A percentile compares a stretch with the other conserved stretches of the same genome.
Evolutionary conservation across 1,140 invertebrate genomes (phyloP).

Genomic region (Sinella curviseta): DNA sequence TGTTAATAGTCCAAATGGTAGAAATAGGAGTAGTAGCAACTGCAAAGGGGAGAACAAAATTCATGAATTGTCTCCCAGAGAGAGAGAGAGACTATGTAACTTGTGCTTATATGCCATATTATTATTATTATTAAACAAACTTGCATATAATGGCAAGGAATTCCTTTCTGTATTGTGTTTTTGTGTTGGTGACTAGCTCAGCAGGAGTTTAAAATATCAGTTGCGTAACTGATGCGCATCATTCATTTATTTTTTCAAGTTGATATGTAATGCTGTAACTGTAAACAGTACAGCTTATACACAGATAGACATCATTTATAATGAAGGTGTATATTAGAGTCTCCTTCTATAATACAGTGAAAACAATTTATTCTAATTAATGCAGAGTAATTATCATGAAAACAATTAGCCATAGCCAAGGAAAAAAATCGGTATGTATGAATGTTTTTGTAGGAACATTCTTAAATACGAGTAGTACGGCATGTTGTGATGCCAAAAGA

Average conservation of each 20-base stretch:
- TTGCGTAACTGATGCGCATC: conserved; percentile 15
- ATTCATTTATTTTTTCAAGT: conserved; percentile 1
- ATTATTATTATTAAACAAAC: too few species aligned
- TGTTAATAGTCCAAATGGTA: neutral
- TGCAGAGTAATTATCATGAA: conserved; percentile 26
- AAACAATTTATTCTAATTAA: conserved; percentile 24
- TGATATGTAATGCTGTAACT: neutral
- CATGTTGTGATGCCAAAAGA: neutral
- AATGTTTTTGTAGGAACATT: neutral
- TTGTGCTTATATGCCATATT: neutral
- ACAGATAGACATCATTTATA: too few species aligned
- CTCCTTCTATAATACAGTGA: neutral
- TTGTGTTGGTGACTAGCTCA: neutral
- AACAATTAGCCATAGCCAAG: neutral
- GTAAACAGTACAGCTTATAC: neutral
- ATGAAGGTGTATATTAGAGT: too few species aligned
- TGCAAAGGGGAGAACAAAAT: too few species aligned
- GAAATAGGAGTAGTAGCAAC: too few species aligned
- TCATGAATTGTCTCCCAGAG: too few species aligned
- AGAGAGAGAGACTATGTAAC: neutral
- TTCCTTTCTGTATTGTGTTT: conserved; percentile 9
- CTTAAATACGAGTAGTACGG: too few species aligned
- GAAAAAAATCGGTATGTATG: conserved; percentile 3
- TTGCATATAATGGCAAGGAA: neutral
- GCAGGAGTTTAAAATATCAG: conserved; percentile 19